These are phyloP conservation scores for Drosophila kurseongensis DNA, from an alignment of 1,140 invertebrate species.

Conservation along the genomic window DNA sequence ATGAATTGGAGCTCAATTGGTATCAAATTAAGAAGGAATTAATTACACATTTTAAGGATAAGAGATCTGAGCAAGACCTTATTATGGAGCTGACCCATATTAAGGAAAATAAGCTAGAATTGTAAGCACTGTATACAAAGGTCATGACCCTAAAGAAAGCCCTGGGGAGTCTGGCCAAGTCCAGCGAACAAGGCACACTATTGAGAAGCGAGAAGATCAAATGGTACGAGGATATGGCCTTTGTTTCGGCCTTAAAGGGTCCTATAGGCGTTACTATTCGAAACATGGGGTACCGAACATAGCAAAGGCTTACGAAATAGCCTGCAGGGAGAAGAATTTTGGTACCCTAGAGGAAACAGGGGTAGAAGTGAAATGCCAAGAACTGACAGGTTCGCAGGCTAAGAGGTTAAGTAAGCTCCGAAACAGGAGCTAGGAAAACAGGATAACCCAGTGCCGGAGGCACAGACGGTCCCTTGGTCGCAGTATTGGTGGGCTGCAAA, in stretches of 20 bases:
- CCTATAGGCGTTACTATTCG: too few species aligned
- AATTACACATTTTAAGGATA: background rate
- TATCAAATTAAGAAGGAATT: background rate
- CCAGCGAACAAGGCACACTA: background rate
- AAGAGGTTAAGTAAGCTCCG: background rate
- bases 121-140: background rate
- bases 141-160: background rate
- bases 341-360: too few species aligned
- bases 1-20: constrained; percentile 1
- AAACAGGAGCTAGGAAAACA: background rate
- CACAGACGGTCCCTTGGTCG: background rate
- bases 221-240: background rate
- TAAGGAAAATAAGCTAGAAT: background rate
- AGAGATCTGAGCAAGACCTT: background rate
- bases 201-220: background rate
- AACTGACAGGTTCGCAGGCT: background rate
- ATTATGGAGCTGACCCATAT: constrained; percentile 3
- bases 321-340: background rate
- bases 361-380: background rate
- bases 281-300: background rate
- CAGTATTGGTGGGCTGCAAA: background rate
- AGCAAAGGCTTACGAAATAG: background rate
- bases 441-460: too few species aligned
- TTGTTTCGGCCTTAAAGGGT: background rate
- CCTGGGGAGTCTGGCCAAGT: background rate